Conservation (phyloP, 2,797 vertebrate species). For the Chloroceryle amazona region DNA sequence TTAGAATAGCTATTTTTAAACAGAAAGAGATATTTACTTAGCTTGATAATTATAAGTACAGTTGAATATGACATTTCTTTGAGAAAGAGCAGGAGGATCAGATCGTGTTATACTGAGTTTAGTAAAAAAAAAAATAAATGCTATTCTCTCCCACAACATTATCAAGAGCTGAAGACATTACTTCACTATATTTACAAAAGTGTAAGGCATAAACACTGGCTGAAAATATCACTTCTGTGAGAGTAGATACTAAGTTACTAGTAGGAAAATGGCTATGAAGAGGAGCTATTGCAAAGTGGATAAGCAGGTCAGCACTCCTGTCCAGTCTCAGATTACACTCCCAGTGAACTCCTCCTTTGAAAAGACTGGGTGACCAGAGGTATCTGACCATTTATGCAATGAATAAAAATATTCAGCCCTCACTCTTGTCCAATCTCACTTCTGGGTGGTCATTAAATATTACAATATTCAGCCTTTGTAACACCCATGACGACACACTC, state of each 20-base stretch:
- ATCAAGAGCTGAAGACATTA: not conserved
- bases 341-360: accelerated
- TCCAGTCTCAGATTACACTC: accelerated
- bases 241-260: not conserved
- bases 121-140: not conserved
- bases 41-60: not conserved
- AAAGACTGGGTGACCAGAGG: not conserved
- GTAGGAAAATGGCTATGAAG: not conserved
- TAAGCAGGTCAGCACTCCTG: not conserved
- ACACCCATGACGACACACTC: not conserved
- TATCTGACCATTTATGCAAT: not conserved
- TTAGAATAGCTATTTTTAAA: not conserved
- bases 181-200: not conserved
- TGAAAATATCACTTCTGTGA: not conserved
- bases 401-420: not conserved
- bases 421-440: not conserved
- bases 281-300: not conserved
- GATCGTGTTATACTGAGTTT: not conserved
- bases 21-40: not conserved
- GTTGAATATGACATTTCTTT: not conserved
- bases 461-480: not conserved
- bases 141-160: not conserved
- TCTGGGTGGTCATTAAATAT: slow-evolving; percentile 5
- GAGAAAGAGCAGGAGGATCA: not conserved
- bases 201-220: not conserved